phyloP scores from a whole-genome alignment of 2,888 invertebrate species.

The Tuberolachnus salignus region DNA sequence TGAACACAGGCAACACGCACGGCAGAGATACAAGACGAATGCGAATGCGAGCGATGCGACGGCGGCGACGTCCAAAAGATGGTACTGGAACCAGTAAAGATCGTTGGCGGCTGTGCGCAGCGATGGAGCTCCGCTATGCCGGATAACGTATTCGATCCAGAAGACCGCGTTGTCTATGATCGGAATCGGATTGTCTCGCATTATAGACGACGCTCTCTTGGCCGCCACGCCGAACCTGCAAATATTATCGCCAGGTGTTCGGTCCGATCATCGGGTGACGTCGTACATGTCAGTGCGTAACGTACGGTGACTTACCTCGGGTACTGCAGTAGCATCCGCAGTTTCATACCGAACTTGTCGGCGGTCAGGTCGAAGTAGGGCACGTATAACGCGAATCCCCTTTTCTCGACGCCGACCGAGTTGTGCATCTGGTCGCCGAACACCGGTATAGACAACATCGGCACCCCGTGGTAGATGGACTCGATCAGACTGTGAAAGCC shows the following conservation, averaged over 20 bases:
- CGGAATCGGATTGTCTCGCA: constrained; percentile 21
- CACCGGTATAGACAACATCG: constrained; percentile 47
- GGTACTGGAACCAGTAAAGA: constrained; percentile 43
- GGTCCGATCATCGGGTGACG: background rate
- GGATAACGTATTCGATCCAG: constrained; percentile 52
- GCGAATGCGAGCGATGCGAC: background rate
- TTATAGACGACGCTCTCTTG: constrained; percentile 10
- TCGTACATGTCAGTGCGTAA: no score
- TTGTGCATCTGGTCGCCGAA: constrained; percentile 53
- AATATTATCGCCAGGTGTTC: background rate
- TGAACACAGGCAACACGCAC: background rate
- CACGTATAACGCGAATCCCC: constrained; percentile 36
- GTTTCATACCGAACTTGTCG: constrained; percentile 5
- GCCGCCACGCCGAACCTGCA: constrained; percentile 17
- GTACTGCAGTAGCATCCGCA: background rate
- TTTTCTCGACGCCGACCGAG: constrained; percentile 18
- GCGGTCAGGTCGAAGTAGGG: constrained; percentile 30
- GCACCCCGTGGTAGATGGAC: constrained; percentile 43
- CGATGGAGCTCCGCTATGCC: constrained; percentile 35
- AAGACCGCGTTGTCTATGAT: constrained; percentile 32
- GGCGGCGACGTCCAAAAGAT: constrained; percentile 37
- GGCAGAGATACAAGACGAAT: background rate
- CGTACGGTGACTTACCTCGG: constrained; percentile 1
- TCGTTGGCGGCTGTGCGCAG: constrained; percentile 32
- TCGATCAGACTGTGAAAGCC: constrained; percentile 49